A percentile compares a stretch with the other conserved stretches of the same genome.
Conservation (phyloP, 2,797 vertebrate genomes). For the Acanthurus tractus region DNA sequence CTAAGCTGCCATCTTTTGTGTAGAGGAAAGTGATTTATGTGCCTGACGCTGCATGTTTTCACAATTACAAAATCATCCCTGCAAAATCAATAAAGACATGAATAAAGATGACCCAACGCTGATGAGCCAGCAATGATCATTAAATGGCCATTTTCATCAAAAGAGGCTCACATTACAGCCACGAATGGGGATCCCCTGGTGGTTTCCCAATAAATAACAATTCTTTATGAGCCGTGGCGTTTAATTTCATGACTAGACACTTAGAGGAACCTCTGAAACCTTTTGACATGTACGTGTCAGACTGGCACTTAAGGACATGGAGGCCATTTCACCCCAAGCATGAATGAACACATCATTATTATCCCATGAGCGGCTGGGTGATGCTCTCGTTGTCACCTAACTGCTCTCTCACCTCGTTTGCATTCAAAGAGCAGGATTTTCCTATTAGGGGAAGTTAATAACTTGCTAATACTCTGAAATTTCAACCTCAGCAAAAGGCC, state of each 20-base stretch:
- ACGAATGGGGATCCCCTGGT: slow-evolving; percentile 29
- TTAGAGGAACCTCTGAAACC: slow-evolving; percentile 51
- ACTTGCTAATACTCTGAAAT: slow-evolving; percentile 79
- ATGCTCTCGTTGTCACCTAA: slow-evolving; percentile 63
- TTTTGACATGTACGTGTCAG: slow-evolving; percentile 57
- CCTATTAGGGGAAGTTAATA: slow-evolving; percentile 81
- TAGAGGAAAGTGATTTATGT: slow-evolving; percentile 40
- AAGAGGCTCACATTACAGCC: slow-evolving; percentile 7
- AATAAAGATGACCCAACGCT: slow-evolving; percentile 58
- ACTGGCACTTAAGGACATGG: slow-evolving; percentile 35
- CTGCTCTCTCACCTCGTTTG: slow-evolving; percentile 71
- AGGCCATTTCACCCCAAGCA: slow-evolving; percentile 46
- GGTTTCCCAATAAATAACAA: slow-evolving; percentile 43
- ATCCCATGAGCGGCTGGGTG: slow-evolving; percentile 62
- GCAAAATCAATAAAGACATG: slow-evolving; percentile 64
- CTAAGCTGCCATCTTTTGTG: slow-evolving; percentile 11
- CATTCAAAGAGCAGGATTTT: slow-evolving; percentile 76
- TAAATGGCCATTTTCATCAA: slow-evolving; percentile 30
- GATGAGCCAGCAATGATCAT: slow-evolving; percentile 58
- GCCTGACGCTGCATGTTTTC: slow-evolving; percentile 56
- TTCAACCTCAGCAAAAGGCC: slow-evolving; percentile 76
- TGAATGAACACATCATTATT: slow-evolving; percentile 71
- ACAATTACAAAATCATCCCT: slow-evolving; percentile 57
- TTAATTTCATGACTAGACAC: slow-evolving; percentile 54
- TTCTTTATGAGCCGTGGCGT: slow-evolving; percentile 53